phyloP scores from a whole-genome alignment of 2,888 invertebrate species.

The Agonopterix alstromeriana region DNA sequence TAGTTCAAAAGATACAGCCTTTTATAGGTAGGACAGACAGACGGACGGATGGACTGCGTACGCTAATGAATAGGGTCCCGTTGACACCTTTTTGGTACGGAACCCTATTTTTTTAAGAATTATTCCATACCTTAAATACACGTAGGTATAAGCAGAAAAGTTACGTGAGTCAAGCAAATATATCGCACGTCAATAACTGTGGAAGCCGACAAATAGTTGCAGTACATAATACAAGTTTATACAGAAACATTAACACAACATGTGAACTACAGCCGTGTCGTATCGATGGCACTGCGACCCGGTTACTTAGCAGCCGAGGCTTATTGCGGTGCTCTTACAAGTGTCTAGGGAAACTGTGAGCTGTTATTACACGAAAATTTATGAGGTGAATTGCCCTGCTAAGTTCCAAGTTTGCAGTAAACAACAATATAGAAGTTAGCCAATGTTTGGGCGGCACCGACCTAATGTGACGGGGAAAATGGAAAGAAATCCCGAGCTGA shows the following conservation, averaged over 20 bases:
- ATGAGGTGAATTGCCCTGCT: slow-evolving; percentile 63
- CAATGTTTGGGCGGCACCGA: slow-evolving; percentile 46
- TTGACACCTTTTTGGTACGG: no score
- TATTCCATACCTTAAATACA: no score
- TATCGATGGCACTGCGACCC: slow-evolving; percentile 8
- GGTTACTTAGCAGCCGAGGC: slow-evolving; percentile 43
- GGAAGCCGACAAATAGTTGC: not conserved
- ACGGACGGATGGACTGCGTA: no score
- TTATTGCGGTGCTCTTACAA: slow-evolving; percentile 65
- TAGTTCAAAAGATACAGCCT: no score
- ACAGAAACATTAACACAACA: slow-evolving; percentile 18
- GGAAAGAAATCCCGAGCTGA: slow-evolving; percentile 45
- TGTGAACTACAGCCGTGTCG: slow-evolving; percentile 20
- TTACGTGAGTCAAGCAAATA: not conserved
- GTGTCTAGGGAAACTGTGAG: slow-evolving; percentile 68
- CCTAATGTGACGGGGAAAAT: slow-evolving; percentile 55
- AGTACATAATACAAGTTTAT: slow-evolving; percentile 1
- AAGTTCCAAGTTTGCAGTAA: slow-evolving; percentile 68
- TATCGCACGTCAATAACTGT: not conserved
- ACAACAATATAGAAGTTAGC: slow-evolving; percentile 70
- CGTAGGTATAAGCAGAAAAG: not conserved
- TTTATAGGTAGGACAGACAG: no score
- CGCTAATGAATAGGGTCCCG: no score
- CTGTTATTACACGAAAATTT: slow-evolving; percentile 72
- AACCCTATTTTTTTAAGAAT: no score